phyloP scores from a whole-genome alignment of 1,140 invertebrate genomes.

The Macrosteles quadrilineatus region DNA sequence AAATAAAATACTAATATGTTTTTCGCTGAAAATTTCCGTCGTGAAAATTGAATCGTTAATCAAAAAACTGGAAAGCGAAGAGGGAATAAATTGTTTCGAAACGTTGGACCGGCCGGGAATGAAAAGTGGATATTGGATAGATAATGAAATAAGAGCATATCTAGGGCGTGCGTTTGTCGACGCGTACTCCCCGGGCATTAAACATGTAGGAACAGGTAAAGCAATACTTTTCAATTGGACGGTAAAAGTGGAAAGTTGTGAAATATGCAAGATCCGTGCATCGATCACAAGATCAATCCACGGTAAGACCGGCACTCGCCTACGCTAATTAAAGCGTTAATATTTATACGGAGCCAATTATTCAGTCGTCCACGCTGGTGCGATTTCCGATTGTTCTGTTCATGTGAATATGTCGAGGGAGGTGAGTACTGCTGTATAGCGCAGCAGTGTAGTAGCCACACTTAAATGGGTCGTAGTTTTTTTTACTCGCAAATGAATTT shows the following conservation, averaged over 20 bases:
- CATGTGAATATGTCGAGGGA: no score
- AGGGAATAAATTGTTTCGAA: constrained; percentile 21
- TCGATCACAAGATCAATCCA: constrained; percentile 17
- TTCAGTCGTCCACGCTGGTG: constrained; percentile 3
- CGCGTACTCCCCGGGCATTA: constrained; percentile 19
- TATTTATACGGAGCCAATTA: constrained; percentile 11
- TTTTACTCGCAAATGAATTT: no score
- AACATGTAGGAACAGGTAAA: constrained; percentile 15
- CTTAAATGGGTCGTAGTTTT: no score
- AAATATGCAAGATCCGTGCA: constrained; percentile 10
- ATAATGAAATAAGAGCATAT: constrained; percentile 27
- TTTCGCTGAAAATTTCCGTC: neutral
- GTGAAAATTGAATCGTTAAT: constrained; percentile 20
- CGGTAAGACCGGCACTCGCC: neutral
- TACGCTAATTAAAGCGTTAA: constrained; percentile 21
- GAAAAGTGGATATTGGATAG: constrained; percentile 26
- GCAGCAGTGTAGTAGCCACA: no score
- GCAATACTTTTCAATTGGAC: constrained; percentile 25
- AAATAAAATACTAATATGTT: no score
- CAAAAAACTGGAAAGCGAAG: constrained; percentile 9
- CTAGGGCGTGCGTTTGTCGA: constrained; percentile 17
- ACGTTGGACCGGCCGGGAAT: constrained; percentile 5
- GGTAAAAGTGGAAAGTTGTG: constrained; percentile 18
- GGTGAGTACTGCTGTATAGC: no score
- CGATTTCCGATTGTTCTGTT: constrained; percentile 13